Base-by-base conservation (phyloP, 2,888 invertebrate genomes). In the Acheta domesticus region DNA sequence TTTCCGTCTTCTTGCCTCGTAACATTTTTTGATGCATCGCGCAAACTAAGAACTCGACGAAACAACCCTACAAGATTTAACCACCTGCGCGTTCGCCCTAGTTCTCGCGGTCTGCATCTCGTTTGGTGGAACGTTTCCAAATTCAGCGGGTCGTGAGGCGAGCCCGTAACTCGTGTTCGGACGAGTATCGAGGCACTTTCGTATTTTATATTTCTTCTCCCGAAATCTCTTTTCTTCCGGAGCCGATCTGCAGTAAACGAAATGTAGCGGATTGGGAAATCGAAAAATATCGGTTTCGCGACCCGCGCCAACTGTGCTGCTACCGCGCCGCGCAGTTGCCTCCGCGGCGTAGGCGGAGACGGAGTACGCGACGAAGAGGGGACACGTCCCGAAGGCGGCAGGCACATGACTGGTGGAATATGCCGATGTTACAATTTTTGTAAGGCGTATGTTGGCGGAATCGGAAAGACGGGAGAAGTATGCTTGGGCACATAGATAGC, bases 211-310 rank as follows among this genome's bases (percentile, higher is more conserved):
- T 62, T 62, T 62, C 62, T 62, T 62, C 62, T 62, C 16, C 36
- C 36, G 62, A 62, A 62, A 62, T 62, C 62, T 62, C 62, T 62
- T 62, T 62, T 62, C 62, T 62, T 62, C 62, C 62, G n/a, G 14
- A 19, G 62, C 62, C 62, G 62, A 62, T 62, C 62, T 62, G 62
- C n/a, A 62, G 62, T 62, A 62, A 62, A 62, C 62, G 62, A 62
- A 62, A 62, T 62, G 62, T 62, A n/a, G 14, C n/a, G 62, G 62
- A 62, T 62, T 62, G 62, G 62, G n/a, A 62, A 62, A 62, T 62
- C 62, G 62, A 62, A 62, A 62, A 62, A 62, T 62, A 62, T 62
- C 62, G 62, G 62, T 62, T 12, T 62, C 16, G 62, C 14, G 62
- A 12, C 62, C 4, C 3, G 62, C n/a, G 62, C n/a, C 36, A 36